Percentiles rank a stretch among this genome's conserved stretches.
These are phyloP conservation scores for Dolichomitus sp. DNA, from an alignment of 2,888 invertebrate genomes.

Conservation along the genomic window DNA sequence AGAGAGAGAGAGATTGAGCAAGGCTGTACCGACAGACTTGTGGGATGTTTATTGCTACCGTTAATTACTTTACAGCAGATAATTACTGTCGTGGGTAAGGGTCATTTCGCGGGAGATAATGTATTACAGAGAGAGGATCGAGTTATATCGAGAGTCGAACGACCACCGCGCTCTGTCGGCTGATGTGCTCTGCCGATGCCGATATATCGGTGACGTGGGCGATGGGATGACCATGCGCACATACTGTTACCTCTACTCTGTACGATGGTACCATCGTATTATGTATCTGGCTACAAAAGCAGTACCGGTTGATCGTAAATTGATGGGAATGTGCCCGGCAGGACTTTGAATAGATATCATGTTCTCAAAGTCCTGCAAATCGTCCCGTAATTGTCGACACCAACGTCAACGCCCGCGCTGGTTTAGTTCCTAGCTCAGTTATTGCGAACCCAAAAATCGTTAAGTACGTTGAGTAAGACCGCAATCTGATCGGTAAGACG, in stretches of 20 bases:
- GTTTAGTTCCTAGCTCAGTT: not conserved
- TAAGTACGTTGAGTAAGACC: not conserved
- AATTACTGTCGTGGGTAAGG: constrained; percentile 76
- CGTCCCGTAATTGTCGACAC: constrained; percentile 30
- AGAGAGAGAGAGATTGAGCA: not conserved
- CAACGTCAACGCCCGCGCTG: not conserved
- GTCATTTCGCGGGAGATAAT: constrained; percentile 78
- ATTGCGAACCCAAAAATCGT: not conserved
- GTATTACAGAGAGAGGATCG: constrained; percentile 70
- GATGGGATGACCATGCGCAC: constrained; percentile 39
- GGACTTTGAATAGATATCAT: constrained; percentile 48
- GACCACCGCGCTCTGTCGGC: constrained; percentile 43
- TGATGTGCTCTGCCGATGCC: constrained; percentile 51
- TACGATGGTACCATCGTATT: constrained; percentile 34
- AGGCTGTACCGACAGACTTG: constrained; percentile 33
- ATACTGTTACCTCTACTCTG: not conserved
- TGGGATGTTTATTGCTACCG: constrained; percentile 77
- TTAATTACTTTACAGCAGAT: constrained; percentile 79
- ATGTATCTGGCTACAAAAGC: constrained; percentile 2
- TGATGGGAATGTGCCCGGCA: constrained; percentile 33
- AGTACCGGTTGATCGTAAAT: constrained; percentile 47
- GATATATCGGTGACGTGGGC: constrained; percentile 65
- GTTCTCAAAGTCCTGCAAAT: constrained; percentile 51
- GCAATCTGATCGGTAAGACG: not conserved
- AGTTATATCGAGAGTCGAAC: constrained; percentile 60